A percentile compares a stretch with the other conserved stretches of the same genome.
These are phyloP conservation scores for Drosophila lacicola DNA, from an alignment of 2,888 invertebrate genomes.

Conservation along the genomic window DNA sequence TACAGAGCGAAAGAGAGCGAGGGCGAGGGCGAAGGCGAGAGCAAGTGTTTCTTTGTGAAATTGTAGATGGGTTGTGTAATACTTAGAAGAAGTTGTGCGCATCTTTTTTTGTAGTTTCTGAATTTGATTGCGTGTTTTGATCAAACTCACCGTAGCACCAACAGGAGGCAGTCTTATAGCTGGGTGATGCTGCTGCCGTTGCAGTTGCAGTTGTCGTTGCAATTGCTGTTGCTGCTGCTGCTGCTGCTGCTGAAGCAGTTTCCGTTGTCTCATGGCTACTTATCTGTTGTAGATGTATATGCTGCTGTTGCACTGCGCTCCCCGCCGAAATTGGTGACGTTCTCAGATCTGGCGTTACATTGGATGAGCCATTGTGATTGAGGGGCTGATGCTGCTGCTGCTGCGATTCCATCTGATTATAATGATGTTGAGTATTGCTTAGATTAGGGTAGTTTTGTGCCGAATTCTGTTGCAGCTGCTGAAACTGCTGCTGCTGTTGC, in stretches of 20 bases:
- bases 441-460: slow-evolving; percentile 54
- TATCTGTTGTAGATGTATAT: slow-evolving; percentile 46
- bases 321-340: slow-evolving; percentile 45
- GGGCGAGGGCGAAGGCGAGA: slow-evolving; percentile 15
- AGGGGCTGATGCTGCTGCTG: slow-evolving; percentile 42
- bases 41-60: slow-evolving; percentile 48
- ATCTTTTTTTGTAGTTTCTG: slow-evolving; percentile 67
- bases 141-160: slow-evolving; percentile 85
- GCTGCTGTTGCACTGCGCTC: slow-evolving; percentile 50
- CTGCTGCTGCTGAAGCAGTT: slow-evolving; percentile 47
- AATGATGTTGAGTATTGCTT: slow-evolving; percentile 61
- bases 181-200: slow-evolving; percentile 47
- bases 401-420: slow-evolving; percentile 67
- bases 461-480: slow-evolving; percentile 57
- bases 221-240: slow-evolving; percentile 52
- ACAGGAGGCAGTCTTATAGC: slow-evolving; percentile 82
- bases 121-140: slow-evolving; percentile 70
- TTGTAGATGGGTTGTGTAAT: slow-evolving; percentile 55
- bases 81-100: slow-evolving; percentile 71
- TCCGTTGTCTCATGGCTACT: slow-evolving; percentile 41
- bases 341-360: slow-evolving; percentile 49
- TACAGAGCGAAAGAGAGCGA: slow-evolving; percentile 19
- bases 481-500: slow-evolving; percentile 51
- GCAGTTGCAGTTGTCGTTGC: slow-evolving; percentile 34
- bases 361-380: slow-evolving; percentile 65